phyloP scores from a whole-genome alignment of 2,113 vertebrate genomes.

The Hystrix brachyura region DNA sequence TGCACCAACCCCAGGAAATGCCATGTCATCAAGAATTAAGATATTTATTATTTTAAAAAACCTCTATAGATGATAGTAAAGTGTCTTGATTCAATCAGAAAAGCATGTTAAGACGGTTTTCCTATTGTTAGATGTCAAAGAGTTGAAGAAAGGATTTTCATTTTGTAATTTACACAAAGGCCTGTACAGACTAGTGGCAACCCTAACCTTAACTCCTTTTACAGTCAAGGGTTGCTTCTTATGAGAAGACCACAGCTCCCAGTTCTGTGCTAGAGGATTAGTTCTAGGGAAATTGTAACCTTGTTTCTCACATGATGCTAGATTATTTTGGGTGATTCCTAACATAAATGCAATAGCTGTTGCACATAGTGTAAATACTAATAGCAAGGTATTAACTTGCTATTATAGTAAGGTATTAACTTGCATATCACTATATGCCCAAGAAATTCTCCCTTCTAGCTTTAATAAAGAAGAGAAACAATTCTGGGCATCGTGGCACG shows the following conservation, averaged over 20 bases:
- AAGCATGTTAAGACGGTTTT: not conserved
- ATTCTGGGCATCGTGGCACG: not conserved
- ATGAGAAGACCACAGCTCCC: not conserved
- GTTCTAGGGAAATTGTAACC: not conserved
- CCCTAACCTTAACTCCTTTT: not conserved
- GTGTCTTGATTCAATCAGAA: not conserved
- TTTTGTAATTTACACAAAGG: not conserved
- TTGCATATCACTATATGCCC: not conserved
- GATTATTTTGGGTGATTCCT: conserved; percentile 25
- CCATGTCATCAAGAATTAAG: not conserved
- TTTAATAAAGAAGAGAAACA: conserved; percentile 36
- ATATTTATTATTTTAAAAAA: not conserved
- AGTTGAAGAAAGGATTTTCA: conserved; percentile 25
- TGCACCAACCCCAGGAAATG: not conserved
- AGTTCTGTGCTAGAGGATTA: not conserved
- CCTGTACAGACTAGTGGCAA: not conserved
- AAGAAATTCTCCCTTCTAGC: conserved; percentile 1
- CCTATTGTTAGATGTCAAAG: not conserved
- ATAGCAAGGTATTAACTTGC: not conserved
- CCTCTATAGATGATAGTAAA: not conserved
- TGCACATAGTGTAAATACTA: not conserved
- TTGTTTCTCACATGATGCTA: not conserved
- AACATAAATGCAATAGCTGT: not conserved
- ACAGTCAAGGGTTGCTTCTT: not conserved
- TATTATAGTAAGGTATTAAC: not conserved